Evolutionary conservation across 2,113 vertebrate species (phyloP).

Genomic region (Noctilio leporinus): DNA sequence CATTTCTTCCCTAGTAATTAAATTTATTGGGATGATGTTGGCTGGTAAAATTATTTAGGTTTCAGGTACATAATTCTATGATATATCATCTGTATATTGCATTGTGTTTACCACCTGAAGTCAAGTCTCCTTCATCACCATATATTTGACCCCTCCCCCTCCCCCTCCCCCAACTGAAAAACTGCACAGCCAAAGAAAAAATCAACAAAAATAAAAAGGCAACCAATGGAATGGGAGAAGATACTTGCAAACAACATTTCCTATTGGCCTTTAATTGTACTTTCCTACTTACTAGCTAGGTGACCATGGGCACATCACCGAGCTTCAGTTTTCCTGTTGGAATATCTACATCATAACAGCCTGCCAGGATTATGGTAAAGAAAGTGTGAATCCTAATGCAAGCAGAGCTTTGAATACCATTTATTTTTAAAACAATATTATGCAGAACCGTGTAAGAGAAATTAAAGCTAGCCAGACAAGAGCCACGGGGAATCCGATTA

Average conservation of each 20-base stretch:
- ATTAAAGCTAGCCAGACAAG: not conserved
- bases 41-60: not conserved
- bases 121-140: not conserved
- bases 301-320: not conserved
- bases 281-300: not conserved
- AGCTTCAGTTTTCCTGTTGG: not conserved
- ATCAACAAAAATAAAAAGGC: not conserved
- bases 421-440: conserved; percentile 3
- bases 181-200: not conserved
- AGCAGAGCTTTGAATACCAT: not conserved
- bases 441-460: not conserved
- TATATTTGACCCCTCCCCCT: not conserved
- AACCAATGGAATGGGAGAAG: not conserved
- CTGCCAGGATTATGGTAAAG: not conserved
- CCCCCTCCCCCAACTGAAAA: not conserved
- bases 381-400: not conserved
- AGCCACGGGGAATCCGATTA: not conserved
- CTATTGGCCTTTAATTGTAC: not conserved
- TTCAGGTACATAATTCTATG: not conserved
- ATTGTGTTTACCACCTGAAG: not conserved
- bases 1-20: not conserved
- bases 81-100: not conserved
- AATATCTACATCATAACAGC: not conserved
- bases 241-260: not conserved
- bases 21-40: not conserved